Evolutionary conservation across 2,888 invertebrate genomes (phyloP).

Genomic region (Scaptodrosophila latifasciaeformis): DNA sequence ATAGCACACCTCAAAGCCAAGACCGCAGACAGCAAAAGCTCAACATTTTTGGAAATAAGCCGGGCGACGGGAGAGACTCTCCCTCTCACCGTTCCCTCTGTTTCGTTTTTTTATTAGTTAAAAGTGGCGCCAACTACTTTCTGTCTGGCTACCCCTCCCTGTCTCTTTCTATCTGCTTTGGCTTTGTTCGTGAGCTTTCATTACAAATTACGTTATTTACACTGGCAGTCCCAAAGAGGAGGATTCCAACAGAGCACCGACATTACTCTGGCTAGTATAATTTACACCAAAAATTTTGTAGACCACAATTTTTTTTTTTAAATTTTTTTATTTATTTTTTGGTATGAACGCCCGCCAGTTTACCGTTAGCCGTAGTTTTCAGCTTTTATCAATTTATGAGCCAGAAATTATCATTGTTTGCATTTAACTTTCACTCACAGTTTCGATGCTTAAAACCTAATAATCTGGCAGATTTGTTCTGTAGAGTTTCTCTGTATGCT

Average conservation of each 20-base stretch:
- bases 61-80: no score
- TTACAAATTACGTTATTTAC: constrained; percentile 61
- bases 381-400: background rate
- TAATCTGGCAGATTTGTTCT: no score
- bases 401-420: no score
- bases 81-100: no score
- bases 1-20: no score
- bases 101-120: no score
- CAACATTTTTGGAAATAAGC: no score
- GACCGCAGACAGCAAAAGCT: background rate
- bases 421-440: no score
- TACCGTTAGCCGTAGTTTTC: background rate
- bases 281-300: constrained; percentile 20
- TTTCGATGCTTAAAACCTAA: no score
- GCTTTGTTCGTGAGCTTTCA: constrained; percentile 42
- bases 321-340: no score
- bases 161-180: constrained; percentile 1
- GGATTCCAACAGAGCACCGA: constrained; percentile 13
- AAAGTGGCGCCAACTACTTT: constrained; percentile 1
- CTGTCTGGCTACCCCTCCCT: background rate
- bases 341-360: background rate
- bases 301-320: constrained; percentile 8
- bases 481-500: no score
- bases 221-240: constrained; percentile 44
- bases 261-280: no score